A percentile compares a stretch with the other conserved stretches of the same genome.
phyloP scores from a whole-genome alignment of 2,113 vertebrate species.

The Chaetops frenatus region DNA sequence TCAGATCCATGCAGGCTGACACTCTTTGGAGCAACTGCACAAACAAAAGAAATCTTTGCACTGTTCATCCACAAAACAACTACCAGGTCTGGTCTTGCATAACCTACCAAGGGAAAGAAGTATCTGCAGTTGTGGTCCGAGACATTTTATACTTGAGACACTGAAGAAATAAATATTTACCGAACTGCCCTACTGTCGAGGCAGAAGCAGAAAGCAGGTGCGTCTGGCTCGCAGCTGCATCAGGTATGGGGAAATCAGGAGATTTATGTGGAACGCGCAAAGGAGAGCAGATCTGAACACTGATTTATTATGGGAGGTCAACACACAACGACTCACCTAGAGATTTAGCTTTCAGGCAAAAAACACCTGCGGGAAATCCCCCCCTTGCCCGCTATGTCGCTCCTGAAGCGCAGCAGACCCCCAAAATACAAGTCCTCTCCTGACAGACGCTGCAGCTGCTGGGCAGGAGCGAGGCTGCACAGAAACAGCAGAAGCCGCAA shows the following conservation, averaged over 20 bases:
- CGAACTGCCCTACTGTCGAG: background rate
- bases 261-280: background rate
- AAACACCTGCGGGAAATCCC: background rate
- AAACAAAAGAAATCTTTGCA: background rate
- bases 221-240: background rate
- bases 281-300: background rate
- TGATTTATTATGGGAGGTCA: background rate
- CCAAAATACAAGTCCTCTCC: background rate
- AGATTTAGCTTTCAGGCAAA: background rate
- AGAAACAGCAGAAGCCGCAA: background rate
- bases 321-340: background rate
- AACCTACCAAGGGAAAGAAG: background rate
- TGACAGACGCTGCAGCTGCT: background rate
- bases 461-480: background rate
- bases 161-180: background rate
- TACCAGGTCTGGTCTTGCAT: background rate
- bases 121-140: background rate
- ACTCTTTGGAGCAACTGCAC: accelerated
- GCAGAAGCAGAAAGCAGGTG: background rate
- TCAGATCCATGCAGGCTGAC: background rate
- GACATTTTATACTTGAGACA: background rate
- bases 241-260: background rate
- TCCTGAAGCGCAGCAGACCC: background rate
- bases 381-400: accelerated
- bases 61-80: background rate